Evolutionary conservation across 2,797 vertebrate genomes (phyloP).

Genomic region (Falco naumanni): DNA sequence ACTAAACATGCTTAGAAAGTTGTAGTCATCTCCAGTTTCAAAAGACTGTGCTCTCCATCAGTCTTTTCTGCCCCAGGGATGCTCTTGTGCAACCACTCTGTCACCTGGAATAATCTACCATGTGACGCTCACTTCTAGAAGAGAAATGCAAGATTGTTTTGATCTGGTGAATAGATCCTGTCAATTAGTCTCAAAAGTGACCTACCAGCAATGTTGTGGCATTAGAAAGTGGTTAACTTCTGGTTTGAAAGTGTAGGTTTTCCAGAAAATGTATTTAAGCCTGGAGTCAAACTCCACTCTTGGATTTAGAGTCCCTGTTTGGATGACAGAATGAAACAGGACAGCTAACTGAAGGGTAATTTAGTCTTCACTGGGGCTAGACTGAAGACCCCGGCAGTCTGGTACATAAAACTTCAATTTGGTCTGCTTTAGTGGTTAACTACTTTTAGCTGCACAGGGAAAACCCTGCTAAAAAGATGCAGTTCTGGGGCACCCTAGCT

Average conservation of each 20-base stretch:
- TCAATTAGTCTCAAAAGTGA: not conserved
- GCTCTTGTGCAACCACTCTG: not conserved
- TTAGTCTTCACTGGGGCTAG: not conserved
- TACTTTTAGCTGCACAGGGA: not conserved
- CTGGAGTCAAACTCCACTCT: not conserved
- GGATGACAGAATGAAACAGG: not conserved
- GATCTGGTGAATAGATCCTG: not conserved
- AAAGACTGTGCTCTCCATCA: not conserved
- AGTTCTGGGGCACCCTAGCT: not conserved
- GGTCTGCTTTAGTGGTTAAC: not conserved
- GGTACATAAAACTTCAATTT: not conserved
- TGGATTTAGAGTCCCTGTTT: not conserved
- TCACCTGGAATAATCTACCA: not conserved
- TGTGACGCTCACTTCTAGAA: not conserved
- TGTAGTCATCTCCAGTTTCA: not conserved
- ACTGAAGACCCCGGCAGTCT: not conserved
- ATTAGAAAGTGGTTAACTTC: not conserved
- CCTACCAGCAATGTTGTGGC: not conserved
- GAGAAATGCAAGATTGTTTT: not conserved
- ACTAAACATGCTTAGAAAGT: not conserved
- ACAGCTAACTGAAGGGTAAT: not conserved
- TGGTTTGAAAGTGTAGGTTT: not conserved
- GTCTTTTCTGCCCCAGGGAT: not conserved
- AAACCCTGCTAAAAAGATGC: not conserved
- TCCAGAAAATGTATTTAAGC: not conserved